A percentile compares a stretch with the other conserved stretches of the same genome.
phyloP scores from a whole-genome alignment of 2,888 invertebrate species.

The Clunio marinus region DNA sequence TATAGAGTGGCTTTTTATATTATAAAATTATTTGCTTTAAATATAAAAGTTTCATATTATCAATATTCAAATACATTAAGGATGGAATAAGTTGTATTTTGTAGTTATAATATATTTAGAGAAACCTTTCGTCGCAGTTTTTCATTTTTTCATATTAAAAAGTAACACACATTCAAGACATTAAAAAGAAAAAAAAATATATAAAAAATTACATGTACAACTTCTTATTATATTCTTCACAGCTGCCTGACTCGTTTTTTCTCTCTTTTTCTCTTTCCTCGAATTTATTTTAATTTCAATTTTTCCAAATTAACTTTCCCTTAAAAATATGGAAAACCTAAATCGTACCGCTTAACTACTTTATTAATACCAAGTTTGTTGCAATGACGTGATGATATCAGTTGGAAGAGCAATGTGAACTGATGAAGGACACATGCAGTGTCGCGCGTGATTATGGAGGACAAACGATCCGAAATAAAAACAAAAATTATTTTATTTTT shows the following conservation, averaged over 20 bases:
- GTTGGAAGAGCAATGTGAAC: too few species aligned
- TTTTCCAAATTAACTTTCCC: neutral
- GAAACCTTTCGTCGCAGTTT: conserved; percentile 28
- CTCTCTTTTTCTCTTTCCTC: conserved; percentile 29
- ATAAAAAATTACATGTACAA: conserved; percentile 37
- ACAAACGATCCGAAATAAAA: neutral
- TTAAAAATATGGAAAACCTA: neutral
- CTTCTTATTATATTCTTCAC: conserved; percentile 38
- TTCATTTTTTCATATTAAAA: conserved; percentile 5
- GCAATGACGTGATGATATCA: too few species aligned
- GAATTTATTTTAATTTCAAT: neutral
- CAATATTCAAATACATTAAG: too few species aligned
- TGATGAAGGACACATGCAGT: neutral
- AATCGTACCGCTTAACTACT: too few species aligned
- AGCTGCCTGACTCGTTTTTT: conserved; percentile 36
- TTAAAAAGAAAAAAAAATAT: conserved; percentile 12
- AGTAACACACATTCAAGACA: conserved; percentile 35
- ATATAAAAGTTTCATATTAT: too few species aligned
- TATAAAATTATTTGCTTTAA: too few species aligned
- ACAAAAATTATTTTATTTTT: neutral
- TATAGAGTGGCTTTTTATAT: neutral
- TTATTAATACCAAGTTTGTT: too few species aligned
- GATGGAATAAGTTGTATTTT: neutral
- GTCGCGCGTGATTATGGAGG: neutral
- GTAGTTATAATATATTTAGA: neutral